A percentile compares a stretch with the other conserved stretches of the same genome.
These are phyloP conservation scores for Elanus axillaris DNA, from an alignment of 2,113 vertebrate genomes.

Conservation along the genomic window DNA sequence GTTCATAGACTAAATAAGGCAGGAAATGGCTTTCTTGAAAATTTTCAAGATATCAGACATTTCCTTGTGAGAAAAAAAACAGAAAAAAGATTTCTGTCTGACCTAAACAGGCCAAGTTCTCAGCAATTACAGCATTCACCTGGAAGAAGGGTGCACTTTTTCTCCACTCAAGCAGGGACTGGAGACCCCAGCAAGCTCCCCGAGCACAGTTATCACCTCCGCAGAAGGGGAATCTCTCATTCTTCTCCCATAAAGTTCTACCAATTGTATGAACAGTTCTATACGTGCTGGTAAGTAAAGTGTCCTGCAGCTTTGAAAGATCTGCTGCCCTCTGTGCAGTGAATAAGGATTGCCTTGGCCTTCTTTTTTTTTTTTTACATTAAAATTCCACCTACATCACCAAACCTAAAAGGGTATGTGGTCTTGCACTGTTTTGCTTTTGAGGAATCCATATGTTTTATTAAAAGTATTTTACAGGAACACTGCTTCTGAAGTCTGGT, in stretches of 20 bases:
- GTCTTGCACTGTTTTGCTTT: slow-evolving; percentile 11
- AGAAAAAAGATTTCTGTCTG: neutral
- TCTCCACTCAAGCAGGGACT: neutral
- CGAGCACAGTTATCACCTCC: neutral
- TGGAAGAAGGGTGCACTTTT: neutral
- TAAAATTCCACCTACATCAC: neutral
- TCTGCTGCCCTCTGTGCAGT: neutral
- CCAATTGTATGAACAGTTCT: neutral
- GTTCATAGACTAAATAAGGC: neutral
- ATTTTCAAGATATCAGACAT: neutral
- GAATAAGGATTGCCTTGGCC: neutral
- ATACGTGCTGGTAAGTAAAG: neutral
- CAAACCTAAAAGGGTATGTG: neutral
- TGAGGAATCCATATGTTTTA: slow-evolving; percentile 39
- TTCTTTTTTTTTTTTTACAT: neutral
- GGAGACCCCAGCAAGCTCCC: neutral
- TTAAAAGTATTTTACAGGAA: neutral
- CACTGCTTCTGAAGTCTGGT: neutral
- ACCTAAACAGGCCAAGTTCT: neutral
- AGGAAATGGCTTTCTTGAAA: neutral
- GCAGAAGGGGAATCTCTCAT: neutral
- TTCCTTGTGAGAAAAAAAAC: neutral
- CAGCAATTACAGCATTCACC: neutral
- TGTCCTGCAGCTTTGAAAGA: neutral
- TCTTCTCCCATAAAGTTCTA: neutral